Conservation (phyloP, 2,888 invertebrate species). For the Halictus ligatus region DNA sequence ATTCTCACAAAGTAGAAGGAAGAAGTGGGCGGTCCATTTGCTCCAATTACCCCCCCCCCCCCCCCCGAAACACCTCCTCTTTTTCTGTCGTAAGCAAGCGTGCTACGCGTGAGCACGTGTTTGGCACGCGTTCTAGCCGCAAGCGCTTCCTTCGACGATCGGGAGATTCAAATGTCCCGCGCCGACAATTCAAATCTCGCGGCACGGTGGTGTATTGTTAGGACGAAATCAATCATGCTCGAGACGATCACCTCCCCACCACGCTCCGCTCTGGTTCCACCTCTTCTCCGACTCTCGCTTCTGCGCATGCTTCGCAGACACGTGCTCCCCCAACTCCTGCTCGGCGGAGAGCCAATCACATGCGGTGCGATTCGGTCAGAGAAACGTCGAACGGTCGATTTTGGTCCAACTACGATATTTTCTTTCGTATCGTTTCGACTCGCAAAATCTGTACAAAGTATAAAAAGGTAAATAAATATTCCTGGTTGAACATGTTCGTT, state of each 20-base stretch:
- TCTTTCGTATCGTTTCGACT: constrained; percentile 14
- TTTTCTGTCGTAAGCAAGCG: constrained; percentile 31
- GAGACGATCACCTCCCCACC: too few relatives aligned
- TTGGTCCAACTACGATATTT: constrained; percentile 2
- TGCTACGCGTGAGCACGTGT: background rate
- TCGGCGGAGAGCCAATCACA: background rate
- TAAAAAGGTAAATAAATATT: constrained; percentile 10
- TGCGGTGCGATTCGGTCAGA: background rate
- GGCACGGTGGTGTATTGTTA: background rate
- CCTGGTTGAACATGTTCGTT: constrained; percentile 4
- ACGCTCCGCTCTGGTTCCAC: background rate
- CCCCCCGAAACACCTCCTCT: constrained; percentile 30
- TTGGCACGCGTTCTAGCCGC: constrained; percentile 10
- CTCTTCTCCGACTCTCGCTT: constrained; percentile 15
- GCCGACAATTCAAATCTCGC: background rate
- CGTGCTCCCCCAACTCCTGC: background rate
- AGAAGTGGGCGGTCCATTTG: constrained; percentile 37
- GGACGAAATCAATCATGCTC: background rate
- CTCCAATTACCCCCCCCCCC: constrained; percentile 34
- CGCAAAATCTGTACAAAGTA: constrained; percentile 10
- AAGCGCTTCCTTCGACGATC: constrained; percentile 4
- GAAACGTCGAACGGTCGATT: constrained; percentile 3
- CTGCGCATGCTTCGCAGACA: constrained; percentile 1
- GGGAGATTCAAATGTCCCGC: background rate
- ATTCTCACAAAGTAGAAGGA: constrained; percentile 54